Conservation (phyloP, 1,140 invertebrate species). For the Psix sp. region DNA sequence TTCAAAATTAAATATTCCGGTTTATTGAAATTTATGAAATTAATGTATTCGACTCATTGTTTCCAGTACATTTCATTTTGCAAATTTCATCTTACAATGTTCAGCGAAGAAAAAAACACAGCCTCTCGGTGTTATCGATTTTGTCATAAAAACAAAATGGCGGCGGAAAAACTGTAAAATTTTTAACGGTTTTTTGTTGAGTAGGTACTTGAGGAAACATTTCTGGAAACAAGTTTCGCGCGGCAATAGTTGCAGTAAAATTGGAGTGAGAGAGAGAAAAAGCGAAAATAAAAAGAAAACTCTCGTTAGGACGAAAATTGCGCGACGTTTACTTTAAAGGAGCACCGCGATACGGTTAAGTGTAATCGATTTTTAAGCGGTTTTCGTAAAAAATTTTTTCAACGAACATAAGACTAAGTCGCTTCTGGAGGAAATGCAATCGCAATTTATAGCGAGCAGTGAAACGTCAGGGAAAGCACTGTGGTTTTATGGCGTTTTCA, state of each 20-base stretch:
- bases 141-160: slow-evolving; percentile 53
- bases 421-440: slow-evolving; percentile 43
- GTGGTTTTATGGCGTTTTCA: slow-evolving; percentile 46
- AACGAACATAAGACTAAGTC: slow-evolving; percentile 29
- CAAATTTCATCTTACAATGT: neutral
- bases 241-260: slow-evolving; percentile 43
- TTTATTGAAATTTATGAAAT: too few relatives aligned
- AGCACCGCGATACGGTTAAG: slow-evolving; percentile 38
- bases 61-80: neutral
- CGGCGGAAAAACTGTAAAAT: slow-evolving; percentile 50
- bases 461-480: slow-evolving; percentile 43
- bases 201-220: slow-evolving; percentile 53
- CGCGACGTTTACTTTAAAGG: slow-evolving; percentile 42
- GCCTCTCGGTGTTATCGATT: slow-evolving; percentile 32
- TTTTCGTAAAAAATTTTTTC: slow-evolving; percentile 41
- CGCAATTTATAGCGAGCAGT: slow-evolving; percentile 45
- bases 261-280: slow-evolving; percentile 15
- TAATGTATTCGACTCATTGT: too few relatives aligned
- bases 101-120: slow-evolving; percentile 6
- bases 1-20: too few relatives aligned
- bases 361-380: slow-evolving; percentile 52
- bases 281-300: slow-evolving; percentile 22
- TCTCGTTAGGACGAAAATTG: slow-evolving; percentile 43
- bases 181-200: slow-evolving; percentile 57
- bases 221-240: slow-evolving; percentile 48